Percentiles rank a stretch among this genome's conserved stretches.
phyloP scores from a whole-genome alignment of 2,797 vertebrate species.

The Clarias fuscus region DNA sequence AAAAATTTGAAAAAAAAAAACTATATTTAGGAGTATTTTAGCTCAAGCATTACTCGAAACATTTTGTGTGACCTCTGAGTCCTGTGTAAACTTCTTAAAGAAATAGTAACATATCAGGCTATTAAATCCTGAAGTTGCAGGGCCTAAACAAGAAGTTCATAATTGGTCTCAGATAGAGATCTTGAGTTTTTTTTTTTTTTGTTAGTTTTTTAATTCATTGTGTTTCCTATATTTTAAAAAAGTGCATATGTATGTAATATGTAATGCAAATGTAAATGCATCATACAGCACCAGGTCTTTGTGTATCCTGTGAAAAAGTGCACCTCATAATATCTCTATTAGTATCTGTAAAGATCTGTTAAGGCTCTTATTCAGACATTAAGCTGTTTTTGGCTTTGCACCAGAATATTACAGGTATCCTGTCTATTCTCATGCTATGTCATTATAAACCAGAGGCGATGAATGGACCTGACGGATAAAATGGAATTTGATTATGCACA shows the following conservation, averaged over 20 bases:
- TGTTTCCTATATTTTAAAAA: background rate
- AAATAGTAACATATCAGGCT: no score
- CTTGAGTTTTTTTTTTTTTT: background rate
- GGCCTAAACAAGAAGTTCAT: background rate
- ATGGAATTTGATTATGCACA: slow-evolving; percentile 20
- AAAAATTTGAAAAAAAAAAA: no score
- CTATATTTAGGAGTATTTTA: no score
- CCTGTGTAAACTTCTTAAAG: no score
- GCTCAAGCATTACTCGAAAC: no score
- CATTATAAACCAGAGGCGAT: slow-evolving; percentile 10
- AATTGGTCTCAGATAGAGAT: background rate
- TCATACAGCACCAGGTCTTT: background rate
- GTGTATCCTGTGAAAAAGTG: background rate
- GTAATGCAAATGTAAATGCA: background rate
- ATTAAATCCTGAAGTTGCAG: background rate
- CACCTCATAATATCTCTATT: background rate
- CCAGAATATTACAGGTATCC: background rate
- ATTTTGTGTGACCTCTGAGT: no score
- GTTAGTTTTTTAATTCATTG: background rate
- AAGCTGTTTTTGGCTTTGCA: background rate
- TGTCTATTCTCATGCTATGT: background rate
- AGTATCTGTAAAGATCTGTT: background rate
- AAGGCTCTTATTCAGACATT: background rate
- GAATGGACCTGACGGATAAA: background rate
- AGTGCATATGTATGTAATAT: no score